Conservation (phyloP, 2,888 invertebrate genomes). For the Yponomeuta cagnagella region DNA sequence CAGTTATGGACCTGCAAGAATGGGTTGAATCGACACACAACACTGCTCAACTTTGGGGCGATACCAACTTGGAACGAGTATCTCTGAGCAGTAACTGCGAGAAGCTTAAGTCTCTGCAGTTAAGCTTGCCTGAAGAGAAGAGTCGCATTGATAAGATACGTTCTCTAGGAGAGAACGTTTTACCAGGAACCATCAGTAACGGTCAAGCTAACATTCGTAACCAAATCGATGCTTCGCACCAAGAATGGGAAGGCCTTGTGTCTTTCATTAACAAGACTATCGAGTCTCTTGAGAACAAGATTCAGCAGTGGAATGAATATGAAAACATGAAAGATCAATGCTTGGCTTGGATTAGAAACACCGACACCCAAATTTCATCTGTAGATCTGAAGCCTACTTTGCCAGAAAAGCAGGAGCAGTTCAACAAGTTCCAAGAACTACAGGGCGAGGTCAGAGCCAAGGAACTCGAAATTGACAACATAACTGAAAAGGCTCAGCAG, state of each 20-base stretch:
- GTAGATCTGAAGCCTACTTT: slow-evolving; percentile 90
- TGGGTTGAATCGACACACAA: slow-evolving; percentile 91
- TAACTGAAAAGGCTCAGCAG: slow-evolving; percentile 93
- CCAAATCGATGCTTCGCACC: slow-evolving; percentile 91
- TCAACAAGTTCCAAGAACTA: slow-evolving; percentile 84
- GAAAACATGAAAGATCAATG: slow-evolving; percentile 91
- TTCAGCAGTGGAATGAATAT: slow-evolving; percentile 94
- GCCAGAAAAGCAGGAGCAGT: slow-evolving; percentile 88
- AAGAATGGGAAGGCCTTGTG: slow-evolving; percentile 91
- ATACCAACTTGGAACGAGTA: slow-evolving; percentile 87
- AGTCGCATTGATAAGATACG: slow-evolving; percentile 87
- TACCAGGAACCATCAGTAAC: slow-evolving; percentile 88
- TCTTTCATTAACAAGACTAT: slow-evolving; percentile 86
- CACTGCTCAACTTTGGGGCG: slow-evolving; percentile 88
- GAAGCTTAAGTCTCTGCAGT: slow-evolving; percentile 85
- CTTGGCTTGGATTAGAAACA: slow-evolving; percentile 89
- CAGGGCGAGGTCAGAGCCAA: slow-evolving; percentile 94
- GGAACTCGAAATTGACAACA: slow-evolving; percentile 93
- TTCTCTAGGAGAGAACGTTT: slow-evolving; percentile 90
- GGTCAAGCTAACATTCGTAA: slow-evolving; percentile 91
- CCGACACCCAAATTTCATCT: slow-evolving; percentile 90
- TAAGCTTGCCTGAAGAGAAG: slow-evolving; percentile 90
- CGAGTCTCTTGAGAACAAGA: slow-evolving; percentile 85
- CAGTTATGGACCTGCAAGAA: slow-evolving; percentile 89
- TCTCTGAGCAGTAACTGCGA: slow-evolving; percentile 91